Base-by-base conservation (phyloP, 2,113 vertebrate species). In the Nothobranchius furzeri region DNA sequence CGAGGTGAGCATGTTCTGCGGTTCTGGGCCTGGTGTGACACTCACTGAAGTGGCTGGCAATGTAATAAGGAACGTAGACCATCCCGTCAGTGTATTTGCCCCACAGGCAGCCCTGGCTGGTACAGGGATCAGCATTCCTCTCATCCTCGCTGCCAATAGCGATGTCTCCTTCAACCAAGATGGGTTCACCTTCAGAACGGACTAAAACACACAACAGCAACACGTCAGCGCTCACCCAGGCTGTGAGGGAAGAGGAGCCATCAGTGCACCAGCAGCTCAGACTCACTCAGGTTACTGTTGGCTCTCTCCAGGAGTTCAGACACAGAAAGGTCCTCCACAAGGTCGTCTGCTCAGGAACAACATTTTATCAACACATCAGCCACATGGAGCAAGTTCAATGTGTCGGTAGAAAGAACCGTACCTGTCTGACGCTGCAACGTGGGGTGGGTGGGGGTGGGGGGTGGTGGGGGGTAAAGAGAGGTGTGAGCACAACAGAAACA, bases 101-200 rank as follows among this genome's bases (percentile, higher is more conserved):
- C 90, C 85, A 90, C 58, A 17, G 70, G 78, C 87, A 91, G 51
- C 76, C 51, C 0, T 40, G 36, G 47, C 73, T 63, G 55, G 87
- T 89, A 74, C 87, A 91, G 9, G 88, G 87, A 43, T 91, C 88
- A 1, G 87, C 87, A 3, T 90, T 90, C 45, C n/a, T 85, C 75
- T 73, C 87, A 0, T 24, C 72, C 58, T 59, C 77, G 3, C 36
- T 76, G 57, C 60, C 50, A 0, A 88, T 65, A 8, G 87, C 84
- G 2, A 91, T 78, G 70, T 91, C 89, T 45, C 67, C 60, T 15
- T 13, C 79, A 2, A 4, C 68, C 70, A 78, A 75, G 40, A 60
- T 52, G 46, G 79, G 79, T 2, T 60, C 70, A 49, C 56, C 4
- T 0, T 12, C n/a, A 2, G 73, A 70, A 37, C 58, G 79, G 9